phyloP scores from a whole-genome alignment of 2,888 invertebrate genomes.

The Hymenopus coronatus region DNA sequence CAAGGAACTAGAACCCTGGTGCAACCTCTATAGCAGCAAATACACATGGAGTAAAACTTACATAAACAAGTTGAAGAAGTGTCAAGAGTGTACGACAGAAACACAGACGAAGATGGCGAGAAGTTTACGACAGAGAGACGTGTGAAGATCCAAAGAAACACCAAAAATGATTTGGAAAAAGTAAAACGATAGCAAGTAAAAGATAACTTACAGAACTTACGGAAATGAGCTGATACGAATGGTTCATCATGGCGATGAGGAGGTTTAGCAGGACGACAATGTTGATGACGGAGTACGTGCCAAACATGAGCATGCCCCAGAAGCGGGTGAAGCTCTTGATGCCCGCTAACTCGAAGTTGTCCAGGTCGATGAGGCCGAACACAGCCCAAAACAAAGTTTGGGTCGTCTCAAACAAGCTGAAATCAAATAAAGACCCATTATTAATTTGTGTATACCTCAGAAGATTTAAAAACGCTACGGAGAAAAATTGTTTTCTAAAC shows the following conservation, averaged over 20 bases:
- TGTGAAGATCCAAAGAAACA: slow-evolving; percentile 4
- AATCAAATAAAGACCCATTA: slow-evolving; percentile 38
- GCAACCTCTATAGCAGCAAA: not conserved
- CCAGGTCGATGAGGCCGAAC: slow-evolving; percentile 93
- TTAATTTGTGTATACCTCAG: not conserved
- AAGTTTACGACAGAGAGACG: not conserved
- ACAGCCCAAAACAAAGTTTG: slow-evolving; percentile 99
- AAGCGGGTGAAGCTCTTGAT: slow-evolving; percentile 95
- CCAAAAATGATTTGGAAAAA: not conserved
- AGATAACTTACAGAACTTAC: slow-evolving; percentile 57
- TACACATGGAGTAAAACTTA: not conserved
- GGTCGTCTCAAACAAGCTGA: slow-evolving; percentile 92
- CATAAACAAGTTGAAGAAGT: slow-evolving; percentile 11
- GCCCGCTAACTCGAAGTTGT: slow-evolving; percentile 92
- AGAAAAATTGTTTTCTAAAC: not conserved
- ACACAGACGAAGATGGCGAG: not conserved
- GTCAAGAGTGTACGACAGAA: not conserved
- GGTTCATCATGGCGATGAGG: slow-evolving; percentile 99
- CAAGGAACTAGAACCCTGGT: not conserved
- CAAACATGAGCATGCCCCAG: slow-evolving; percentile 99
- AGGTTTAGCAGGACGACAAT: slow-evolving; percentile 95
- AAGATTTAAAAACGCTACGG: not conserved
- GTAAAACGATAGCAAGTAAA: not conserved
- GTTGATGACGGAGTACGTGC: slow-evolving; percentile 95
- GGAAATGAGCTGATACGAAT: slow-evolving; percentile 96